A percentile compares a stretch with the other conserved stretches of the same genome.
These are phyloP conservation scores for Calameuta filiformis DNA, from an alignment of 2,888 invertebrate genomes.

Conservation along the genomic window DNA sequence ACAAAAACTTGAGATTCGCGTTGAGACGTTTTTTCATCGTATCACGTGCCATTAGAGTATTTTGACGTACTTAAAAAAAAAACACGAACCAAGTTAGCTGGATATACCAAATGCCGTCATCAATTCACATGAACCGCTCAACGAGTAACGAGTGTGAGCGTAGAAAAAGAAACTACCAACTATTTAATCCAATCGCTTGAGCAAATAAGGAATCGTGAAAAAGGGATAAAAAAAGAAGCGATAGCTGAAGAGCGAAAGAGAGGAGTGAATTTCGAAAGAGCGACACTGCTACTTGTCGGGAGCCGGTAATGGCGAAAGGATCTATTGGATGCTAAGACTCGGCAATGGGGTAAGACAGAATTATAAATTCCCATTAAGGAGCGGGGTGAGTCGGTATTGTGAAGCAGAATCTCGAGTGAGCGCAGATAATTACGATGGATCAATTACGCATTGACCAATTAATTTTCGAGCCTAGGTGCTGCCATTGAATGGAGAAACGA, in stretches of 20 bases:
- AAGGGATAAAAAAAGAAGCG: background rate
- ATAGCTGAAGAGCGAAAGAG: background rate
- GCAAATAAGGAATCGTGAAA: background rate
- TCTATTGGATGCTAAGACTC: constrained; percentile 1
- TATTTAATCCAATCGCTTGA: background rate
- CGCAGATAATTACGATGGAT: constrained; percentile 32
- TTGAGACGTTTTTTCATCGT: background rate
- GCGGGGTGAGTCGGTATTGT: background rate
- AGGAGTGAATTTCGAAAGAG: background rate
- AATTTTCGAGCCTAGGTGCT: constrained; percentile 12
- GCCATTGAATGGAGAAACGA: background rate
- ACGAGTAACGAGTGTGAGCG: background rate
- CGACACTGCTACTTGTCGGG: background rate
- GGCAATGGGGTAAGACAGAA: background rate
- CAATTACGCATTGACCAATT: constrained; percentile 38
- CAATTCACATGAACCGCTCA: background rate
- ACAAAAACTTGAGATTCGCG: background rate
- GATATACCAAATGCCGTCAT: background rate
- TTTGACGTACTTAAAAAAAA: background rate
- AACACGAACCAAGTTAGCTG: background rate
- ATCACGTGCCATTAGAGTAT: background rate
- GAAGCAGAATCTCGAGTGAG: background rate
- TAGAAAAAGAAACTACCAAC: background rate
- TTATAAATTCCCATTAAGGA: constrained; percentile 5
- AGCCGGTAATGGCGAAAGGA: background rate